Evolutionary conservation across 2,888 invertebrate species (phyloP), one percentile per base, ranked within the genome.

Genomic region (Stenodera caucasica): DNA sequence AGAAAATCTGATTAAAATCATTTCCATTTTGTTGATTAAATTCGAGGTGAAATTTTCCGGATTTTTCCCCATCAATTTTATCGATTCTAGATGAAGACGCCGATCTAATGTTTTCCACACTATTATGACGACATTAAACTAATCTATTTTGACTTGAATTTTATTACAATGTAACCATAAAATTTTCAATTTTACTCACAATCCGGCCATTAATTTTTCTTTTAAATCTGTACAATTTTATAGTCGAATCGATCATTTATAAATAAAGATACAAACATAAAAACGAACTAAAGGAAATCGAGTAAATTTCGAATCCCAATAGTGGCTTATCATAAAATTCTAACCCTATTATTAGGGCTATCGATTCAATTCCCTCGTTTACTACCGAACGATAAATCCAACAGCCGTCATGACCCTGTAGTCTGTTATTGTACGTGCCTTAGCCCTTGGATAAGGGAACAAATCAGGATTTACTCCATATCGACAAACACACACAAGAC

Each of bases 11-110:
- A 40, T 40, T 40, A 40, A 40, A 18, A 40, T 40, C 18, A 40
- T 40, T 18, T 40, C 37, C 15, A 40, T 40, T 40, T 40, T 40
- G 37, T 40, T 40, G 37, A 40, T 40, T 40, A 15, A 40, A 40
- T 40, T 15, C 9, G 15, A 40, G 8, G 18, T 40, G 37, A 40
- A 40, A 40, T 18, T 40, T 9, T 40, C 37, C 37, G 18, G 37
- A 40, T 40, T 18, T 40, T n/a, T n/a, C n/a, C n/a, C n/a, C n/a
- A n/a, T n/a, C n/a, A n/a, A n/a, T n/a, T n/a, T n/a, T n/a, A n/a
- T n/a, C n/a, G n/a, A n/a, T n/a, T n/a, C n/a, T n/a, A n/a, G n/a
- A n/a, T n/a, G n/a, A n/a, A n/a, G n/a, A n/a, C n/a, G n/a, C n/a
- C n/a, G n/a, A n/a, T n/a, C n/a, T n/a, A n/a, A n/a, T n/a, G n/a